These are phyloP conservation scores for Anas platyrhynchos DNA, from an alignment of 2,113 vertebrate species.

Conservation along the genomic window DNA sequence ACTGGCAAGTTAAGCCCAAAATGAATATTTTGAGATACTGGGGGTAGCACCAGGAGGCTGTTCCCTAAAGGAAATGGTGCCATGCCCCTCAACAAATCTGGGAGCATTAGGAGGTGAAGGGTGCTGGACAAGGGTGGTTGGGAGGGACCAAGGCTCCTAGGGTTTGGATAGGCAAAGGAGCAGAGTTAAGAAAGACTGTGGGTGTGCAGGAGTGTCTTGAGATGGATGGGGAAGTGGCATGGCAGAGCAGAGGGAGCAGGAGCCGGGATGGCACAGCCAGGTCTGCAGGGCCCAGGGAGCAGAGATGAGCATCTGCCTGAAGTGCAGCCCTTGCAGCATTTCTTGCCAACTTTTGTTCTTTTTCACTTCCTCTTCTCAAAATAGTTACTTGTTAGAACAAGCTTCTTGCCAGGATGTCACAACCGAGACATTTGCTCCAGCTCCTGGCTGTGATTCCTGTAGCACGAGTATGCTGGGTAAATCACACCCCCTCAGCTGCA, in stretches of 20 bases:
- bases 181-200: not conserved
- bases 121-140: not conserved
- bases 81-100: rapidly evolving
- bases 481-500: not conserved
- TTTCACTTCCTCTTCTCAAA: constrained; percentile 33
- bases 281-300: not conserved
- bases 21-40: not conserved
- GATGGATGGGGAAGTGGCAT: not conserved
- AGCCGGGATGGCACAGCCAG: not conserved
- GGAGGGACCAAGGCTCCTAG: not conserved
- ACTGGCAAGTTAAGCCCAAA: not conserved
- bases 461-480: not conserved
- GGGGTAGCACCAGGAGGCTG: not conserved
- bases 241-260: not conserved
- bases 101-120: rapidly evolving
- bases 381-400: constrained; percentile 52
- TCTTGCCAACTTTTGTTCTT: constrained; percentile 20
- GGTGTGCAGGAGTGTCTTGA: not conserved
- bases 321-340: not conserved
- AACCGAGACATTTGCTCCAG: constrained; percentile 39
- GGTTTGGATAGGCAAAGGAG: not conserved
- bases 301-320: not conserved
- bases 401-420: constrained; percentile 42
- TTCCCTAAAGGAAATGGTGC: not conserved
- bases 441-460: constrained; percentile 27